Percentiles rank a stretch among this genome's conserved stretches.
phyloP scores from a whole-genome alignment of 2,797 vertebrate genomes.

The Xyrichtys novacula region DNA sequence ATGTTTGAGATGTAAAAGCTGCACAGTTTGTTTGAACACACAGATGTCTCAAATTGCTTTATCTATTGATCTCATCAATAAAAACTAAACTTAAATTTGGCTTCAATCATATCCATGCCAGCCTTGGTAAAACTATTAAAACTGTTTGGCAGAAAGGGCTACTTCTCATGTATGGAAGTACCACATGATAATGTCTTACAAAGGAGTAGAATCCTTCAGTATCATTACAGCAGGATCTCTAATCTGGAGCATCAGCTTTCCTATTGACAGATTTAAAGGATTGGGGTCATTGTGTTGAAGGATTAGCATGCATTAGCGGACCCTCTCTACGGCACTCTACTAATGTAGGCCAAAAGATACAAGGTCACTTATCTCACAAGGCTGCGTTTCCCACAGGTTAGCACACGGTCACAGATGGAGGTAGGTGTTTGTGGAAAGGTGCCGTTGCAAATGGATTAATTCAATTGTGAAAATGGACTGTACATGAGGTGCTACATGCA shows the following conservation, averaged over 20 bases:
- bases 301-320: slow-evolving; percentile 84
- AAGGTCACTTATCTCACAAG: slow-evolving; percentile 67
- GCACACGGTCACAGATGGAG: slow-evolving; percentile 16
- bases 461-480: not conserved
- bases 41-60: not conserved
- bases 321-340: slow-evolving; percentile 68
- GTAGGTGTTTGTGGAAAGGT: slow-evolving; percentile 28
- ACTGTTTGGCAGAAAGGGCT: not conserved
- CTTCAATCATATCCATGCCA: slow-evolving; percentile 12
- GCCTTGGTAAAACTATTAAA: too few relatives aligned
- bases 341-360: slow-evolving; percentile 74
- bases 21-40: slow-evolving; percentile 38
- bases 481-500: not conserved
- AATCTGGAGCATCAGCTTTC: slow-evolving; percentile 82
- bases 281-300: slow-evolving; percentile 86
- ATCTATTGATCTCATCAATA: slow-evolving; percentile 1
- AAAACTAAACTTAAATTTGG: slow-evolving; percentile 5
- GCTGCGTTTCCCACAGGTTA: slow-evolving; percentile 42
- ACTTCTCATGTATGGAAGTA: slow-evolving; percentile 18
- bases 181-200: slow-evolving; percentile 18
- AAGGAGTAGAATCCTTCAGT: slow-evolving; percentile 52
- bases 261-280: slow-evolving; percentile 86
- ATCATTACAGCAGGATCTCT: slow-evolving; percentile 76
- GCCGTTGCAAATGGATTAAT: slow-evolving; percentile 34
- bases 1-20: slow-evolving; percentile 42